These are phyloP conservation scores for Artibeus lituratus DNA, from an alignment of 2,797 vertebrate genomes.

Conservation along the genomic window DNA sequence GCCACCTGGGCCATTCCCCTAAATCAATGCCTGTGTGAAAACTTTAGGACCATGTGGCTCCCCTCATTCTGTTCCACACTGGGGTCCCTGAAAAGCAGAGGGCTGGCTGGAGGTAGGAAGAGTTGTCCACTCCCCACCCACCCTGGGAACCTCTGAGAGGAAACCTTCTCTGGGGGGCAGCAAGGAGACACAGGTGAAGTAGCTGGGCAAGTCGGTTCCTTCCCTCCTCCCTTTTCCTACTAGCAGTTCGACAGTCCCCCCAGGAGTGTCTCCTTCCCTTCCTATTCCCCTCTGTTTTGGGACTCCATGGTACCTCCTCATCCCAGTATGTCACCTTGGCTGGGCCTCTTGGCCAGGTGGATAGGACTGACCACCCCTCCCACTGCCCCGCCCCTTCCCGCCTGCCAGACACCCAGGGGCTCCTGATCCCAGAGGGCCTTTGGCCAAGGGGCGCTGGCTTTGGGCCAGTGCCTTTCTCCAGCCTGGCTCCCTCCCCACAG, in stretches of 20 bases:
- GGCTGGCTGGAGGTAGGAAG: neutral
- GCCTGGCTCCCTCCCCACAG: conserved; percentile 66
- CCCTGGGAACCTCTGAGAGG: neutral
- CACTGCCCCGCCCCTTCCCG: neutral
- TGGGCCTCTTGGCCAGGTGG: neutral
- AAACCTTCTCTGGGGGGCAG: neutral
- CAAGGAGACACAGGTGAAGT: neutral
- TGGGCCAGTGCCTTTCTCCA: conserved; percentile 39
- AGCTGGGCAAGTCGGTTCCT: neutral
- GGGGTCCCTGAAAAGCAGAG: neutral
- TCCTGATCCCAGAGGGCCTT: neutral
- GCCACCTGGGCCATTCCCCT: neutral
- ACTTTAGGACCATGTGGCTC: neutral
- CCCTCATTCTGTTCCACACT: neutral
- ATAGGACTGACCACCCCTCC: neutral
- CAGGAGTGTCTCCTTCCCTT: neutral
- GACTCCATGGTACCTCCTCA: neutral
- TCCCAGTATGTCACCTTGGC: neutral
- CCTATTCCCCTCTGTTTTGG: neutral
- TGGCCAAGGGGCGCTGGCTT: conserved; percentile 40
- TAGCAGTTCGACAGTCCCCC: neutral
- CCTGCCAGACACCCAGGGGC: conserved; percentile 26
- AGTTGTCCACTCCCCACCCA: neutral
- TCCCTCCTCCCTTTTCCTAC: neutral
- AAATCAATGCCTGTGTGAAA: neutral